Conservation (phyloP, 2,888 invertebrate genomes). For the Cetonia aurata region DNA sequence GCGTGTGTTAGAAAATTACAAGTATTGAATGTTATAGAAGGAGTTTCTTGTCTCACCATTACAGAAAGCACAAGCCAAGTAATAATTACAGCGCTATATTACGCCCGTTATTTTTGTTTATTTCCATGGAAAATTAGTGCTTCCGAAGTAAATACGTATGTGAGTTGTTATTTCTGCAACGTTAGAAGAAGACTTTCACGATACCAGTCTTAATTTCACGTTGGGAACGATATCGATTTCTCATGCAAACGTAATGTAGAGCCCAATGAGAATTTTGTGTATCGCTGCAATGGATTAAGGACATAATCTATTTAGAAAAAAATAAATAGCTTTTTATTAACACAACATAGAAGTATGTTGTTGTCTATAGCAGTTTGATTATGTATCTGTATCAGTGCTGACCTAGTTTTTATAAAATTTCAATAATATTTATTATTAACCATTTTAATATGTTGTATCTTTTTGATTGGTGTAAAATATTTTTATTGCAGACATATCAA, state of each 20-base stretch:
- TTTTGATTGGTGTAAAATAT: no score
- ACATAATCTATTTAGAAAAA: no score
- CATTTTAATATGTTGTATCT: no score
- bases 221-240: slow-evolving; percentile 34
- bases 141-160: slow-evolving; percentile 21
- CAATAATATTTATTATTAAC: no score
- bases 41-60: slow-evolving; percentile 36
- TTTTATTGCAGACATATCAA: no score
- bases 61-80: slow-evolving; percentile 29
- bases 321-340: no score
- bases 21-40: slow-evolving; percentile 44
- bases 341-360: no score
- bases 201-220: slow-evolving; percentile 27
- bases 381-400: no score
- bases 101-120: slow-evolving; percentile 33
- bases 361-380: no score
- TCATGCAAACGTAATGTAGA: background rate
- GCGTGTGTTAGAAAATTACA: slow-evolving; percentile 47
- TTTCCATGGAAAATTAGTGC: slow-evolving; percentile 40
- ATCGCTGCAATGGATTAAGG: no score
- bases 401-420: no score
- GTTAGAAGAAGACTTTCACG: slow-evolving; percentile 31
- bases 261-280: no score
- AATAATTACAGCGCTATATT: slow-evolving; percentile 35
- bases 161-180: slow-evolving; percentile 13